Evolutionary conservation across 1,140 invertebrate genomes (phyloP).

Genomic region (Drosophila bifasciata): DNA sequence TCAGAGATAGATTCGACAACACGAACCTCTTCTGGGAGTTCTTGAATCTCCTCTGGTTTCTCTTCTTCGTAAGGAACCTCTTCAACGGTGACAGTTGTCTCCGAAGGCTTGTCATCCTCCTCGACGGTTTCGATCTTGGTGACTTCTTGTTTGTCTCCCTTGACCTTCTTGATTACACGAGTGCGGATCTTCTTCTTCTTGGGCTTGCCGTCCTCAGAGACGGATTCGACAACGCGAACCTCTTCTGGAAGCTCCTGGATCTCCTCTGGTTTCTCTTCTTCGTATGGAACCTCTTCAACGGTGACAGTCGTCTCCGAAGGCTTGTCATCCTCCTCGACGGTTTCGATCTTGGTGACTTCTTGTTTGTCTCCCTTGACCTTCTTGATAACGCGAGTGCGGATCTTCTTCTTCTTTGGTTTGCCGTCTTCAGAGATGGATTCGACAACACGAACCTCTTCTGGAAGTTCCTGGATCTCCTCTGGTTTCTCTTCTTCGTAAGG

Average conservation of each 20-base stretch:
- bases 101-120: too few relatives aligned
- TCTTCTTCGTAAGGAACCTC: too few relatives aligned
- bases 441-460: slow-evolving; percentile 5
- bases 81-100: too few relatives aligned
- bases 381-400: slow-evolving; percentile 11
- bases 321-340: slow-evolving; percentile 11
- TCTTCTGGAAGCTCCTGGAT: not conserved
- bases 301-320: slow-evolving; percentile 2
- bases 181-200: slow-evolving; percentile 7
- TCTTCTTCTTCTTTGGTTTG: slow-evolving; percentile 15
- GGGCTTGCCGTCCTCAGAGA: not conserved
- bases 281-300: not conserved
- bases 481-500: not conserved
- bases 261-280: not conserved
- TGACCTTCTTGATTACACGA: not conserved
- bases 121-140: too few relatives aligned
- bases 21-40: too few relatives aligned
- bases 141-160: too few relatives aligned
- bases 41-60: too few relatives aligned
- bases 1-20: too few relatives aligned
- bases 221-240: not conserved
- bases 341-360: slow-evolving; percentile 14
- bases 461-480: slow-evolving; percentile 2
- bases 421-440: slow-evolving; percentile 6
- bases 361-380: slow-evolving; percentile 15